Conservation (phyloP, 2,888 invertebrate genomes). For the Pristionchus fissidentatus region DNA sequence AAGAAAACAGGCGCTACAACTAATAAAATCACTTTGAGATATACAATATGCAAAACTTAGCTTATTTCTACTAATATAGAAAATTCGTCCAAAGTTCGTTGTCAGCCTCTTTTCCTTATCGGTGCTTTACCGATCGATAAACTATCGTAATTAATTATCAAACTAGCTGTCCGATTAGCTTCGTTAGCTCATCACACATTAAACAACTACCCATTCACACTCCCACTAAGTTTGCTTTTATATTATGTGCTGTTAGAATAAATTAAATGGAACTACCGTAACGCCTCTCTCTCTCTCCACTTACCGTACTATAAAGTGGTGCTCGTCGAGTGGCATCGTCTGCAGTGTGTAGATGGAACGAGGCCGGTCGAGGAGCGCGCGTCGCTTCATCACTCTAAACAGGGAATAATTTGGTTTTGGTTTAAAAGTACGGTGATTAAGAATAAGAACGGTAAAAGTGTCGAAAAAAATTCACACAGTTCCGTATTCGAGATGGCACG, state of each 20-base stretch:
- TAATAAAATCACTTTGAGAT: background rate
- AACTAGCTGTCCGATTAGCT: too few relatives aligned
- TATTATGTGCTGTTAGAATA: background rate
- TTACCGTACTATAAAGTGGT: constrained; percentile 62
- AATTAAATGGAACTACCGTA: background rate
- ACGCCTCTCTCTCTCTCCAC: background rate
- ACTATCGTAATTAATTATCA: too few relatives aligned
- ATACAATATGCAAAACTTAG: background rate
- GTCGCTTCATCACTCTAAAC: constrained; percentile 68
- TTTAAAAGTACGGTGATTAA: background rate
- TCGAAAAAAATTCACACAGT: background rate
- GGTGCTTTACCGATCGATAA: too few relatives aligned
- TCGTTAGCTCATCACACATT: too few relatives aligned
- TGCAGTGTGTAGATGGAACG: constrained; percentile 65
- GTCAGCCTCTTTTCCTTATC: too few relatives aligned
- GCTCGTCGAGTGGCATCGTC: constrained; percentile 63
- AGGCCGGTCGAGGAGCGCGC: constrained; percentile 70
- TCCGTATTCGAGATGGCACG: background rate
- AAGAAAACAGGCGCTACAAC: background rate
- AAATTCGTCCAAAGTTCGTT: too few relatives aligned
- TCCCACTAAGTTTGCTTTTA: background rate
- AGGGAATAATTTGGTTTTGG: too few relatives aligned
- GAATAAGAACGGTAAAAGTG: background rate
- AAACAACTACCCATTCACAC: too few relatives aligned
- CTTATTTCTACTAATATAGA: too few relatives aligned